These are phyloP conservation scores for Ochotona curzoniae DNA, from an alignment of 2,113 vertebrate species.

Conservation along the genomic window DNA sequence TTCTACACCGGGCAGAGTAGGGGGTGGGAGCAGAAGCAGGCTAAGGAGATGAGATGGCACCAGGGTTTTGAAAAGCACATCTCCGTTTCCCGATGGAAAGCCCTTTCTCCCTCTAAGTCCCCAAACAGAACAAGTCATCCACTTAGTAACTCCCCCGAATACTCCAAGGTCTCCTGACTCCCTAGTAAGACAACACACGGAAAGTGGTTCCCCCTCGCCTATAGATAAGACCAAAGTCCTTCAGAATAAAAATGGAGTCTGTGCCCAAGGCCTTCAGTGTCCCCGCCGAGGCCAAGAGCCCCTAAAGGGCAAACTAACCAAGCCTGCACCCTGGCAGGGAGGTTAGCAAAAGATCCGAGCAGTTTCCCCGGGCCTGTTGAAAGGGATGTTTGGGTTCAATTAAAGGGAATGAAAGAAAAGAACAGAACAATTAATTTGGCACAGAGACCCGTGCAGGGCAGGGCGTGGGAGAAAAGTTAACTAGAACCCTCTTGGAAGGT, in stretches of 20 bases:
- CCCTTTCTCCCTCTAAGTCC: not conserved
- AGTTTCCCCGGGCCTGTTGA: not conserved
- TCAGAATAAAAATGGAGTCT: not conserved
- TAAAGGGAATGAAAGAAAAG: not conserved
- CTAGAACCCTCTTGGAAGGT: constrained; percentile 79
- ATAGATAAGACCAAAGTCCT: constrained; percentile 53
- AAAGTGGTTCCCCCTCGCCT: not conserved
- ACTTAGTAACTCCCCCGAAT: not conserved
- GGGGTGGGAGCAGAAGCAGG: no score
- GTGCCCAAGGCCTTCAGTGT: not conserved
- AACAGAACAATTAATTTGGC: not conserved
- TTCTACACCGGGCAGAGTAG: not conserved
- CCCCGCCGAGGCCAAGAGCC: not conserved
- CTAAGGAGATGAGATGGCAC: no score
- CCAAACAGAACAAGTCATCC: constrained; percentile 7
- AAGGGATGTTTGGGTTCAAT: constrained; percentile 14
- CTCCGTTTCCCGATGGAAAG: not conserved
- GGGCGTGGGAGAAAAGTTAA: constrained; percentile 71
- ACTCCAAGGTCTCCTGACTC: constrained; percentile 13
- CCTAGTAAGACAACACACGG: constrained; percentile 15
- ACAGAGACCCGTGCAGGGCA: constrained; percentile 54
- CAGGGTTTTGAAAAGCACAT: not conserved
- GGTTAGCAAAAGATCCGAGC: constrained; percentile 2
- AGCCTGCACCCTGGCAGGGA: not conserved
- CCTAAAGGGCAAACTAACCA: not conserved